Percentiles rank a stretch among this genome's conserved stretches.
phyloP scores from a whole-genome alignment of 2,888 invertebrate genomes.

The Patella depressa region DNA sequence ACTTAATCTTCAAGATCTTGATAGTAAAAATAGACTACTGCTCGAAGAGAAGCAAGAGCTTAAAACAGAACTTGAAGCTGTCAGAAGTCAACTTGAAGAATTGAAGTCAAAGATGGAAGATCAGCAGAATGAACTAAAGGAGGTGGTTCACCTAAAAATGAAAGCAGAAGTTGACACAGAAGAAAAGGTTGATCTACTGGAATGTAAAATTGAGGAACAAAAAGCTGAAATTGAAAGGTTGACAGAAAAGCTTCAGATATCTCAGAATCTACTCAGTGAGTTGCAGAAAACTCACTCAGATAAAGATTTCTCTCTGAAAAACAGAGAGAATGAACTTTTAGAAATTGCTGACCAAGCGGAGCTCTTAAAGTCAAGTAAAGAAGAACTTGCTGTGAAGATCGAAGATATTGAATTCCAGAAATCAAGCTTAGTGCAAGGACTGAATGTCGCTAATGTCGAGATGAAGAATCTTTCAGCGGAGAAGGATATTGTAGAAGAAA shows the following conservation, averaged over 20 bases:
- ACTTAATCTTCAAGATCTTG: neutral
- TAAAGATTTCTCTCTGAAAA: neutral
- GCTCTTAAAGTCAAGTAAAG: slow-evolving; percentile 14
- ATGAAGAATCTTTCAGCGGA: slow-evolving; percentile 17
- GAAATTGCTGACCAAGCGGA: neutral
- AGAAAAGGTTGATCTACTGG: slow-evolving; percentile 25
- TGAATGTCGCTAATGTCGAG: slow-evolving; percentile 3
- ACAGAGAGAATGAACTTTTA: neutral
- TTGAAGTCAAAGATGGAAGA: slow-evolving; percentile 23
- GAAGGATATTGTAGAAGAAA: slow-evolving; percentile 21
- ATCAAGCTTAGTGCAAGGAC: slow-evolving; percentile 15
- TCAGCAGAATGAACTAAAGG: slow-evolving; percentile 15
- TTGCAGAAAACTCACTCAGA: neutral
- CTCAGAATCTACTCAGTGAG: slow-evolving; percentile 13
- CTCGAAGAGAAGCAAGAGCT: slow-evolving; percentile 28
- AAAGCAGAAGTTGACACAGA: slow-evolving; percentile 17
- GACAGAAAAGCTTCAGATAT: slow-evolving; percentile 29
- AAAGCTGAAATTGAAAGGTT: slow-evolving; percentile 27
- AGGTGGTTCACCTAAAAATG: slow-evolving; percentile 4
- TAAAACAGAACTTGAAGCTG: slow-evolving; percentile 28
- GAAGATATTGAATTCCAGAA: slow-evolving; percentile 9
- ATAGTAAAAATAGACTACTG: neutral
- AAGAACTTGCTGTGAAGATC: slow-evolving; percentile 16
- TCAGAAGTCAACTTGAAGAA: slow-evolving; percentile 21
- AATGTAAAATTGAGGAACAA: slow-evolving; percentile 26